Evolutionary conservation across 2,113 vertebrate species (phyloP), one percentile per base, ranked within the genome.

Genomic region (Oenanthe oenanthe): DNA sequence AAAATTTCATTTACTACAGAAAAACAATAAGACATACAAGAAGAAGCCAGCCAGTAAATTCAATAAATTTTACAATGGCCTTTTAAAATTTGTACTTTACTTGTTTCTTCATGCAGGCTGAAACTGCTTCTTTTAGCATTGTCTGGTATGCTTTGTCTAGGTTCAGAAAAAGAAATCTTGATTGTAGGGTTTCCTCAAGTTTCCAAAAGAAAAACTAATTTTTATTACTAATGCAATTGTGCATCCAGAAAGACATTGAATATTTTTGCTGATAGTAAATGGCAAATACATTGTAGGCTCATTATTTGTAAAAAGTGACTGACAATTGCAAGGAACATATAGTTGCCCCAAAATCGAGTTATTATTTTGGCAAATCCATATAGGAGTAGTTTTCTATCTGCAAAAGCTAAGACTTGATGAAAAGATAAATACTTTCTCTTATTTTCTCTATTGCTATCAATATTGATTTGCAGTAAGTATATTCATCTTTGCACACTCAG

Each of bases 271-370:
- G 32, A 11, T 61, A 62, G 47, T 25, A 51, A 82, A 54, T 38
- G 5, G 2, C 28, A 75, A 63, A 56, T 40, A 54, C 2, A 12
- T 57, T 70, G 40, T 24, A 73, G 4, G 6, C 2, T 38, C 28
- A n/a, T 38, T 12, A 25, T 79, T 77, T 88, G 5, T 51, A 36
- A 78, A 61, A 10, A 36, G 17, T 20, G 12, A 61, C 31, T 61
- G 36, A 34, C 34, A 85, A 32, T 31, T 88, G 17, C 7, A 71
- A 47, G 32, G 22, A 18, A 47, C 4, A 34, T 40, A 26, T 3
- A 65, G 3, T 32, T 76, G 10, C 4, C 10, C 7, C 4, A 22
- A 57, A 61, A 40, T 7, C 1, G 0, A 68, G 4, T 50, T 58
- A 29, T 60, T 62, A 60, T 56, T 82, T 82, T 40, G 6, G 7